phyloP scores from a whole-genome alignment of 2,113 vertebrate species.

The Microtus pennsylvanicus region DNA sequence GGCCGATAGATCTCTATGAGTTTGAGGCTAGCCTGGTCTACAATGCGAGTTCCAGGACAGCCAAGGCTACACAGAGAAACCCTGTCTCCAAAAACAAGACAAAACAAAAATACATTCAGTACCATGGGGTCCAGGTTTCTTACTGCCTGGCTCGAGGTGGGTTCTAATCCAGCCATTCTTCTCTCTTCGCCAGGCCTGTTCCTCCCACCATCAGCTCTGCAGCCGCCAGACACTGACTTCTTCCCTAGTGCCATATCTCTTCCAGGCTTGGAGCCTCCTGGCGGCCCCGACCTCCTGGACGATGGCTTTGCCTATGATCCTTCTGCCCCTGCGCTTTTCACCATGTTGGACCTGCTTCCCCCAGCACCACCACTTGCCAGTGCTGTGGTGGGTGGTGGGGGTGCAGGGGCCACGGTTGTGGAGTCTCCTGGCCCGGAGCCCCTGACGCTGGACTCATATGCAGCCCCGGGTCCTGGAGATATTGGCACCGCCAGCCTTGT shows the following conservation, averaged over 20 bases:
- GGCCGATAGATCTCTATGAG: neutral
- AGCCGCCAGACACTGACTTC: constrained; percentile 64
- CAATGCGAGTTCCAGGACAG: neutral
- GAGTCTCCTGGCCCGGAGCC: constrained; percentile 64
- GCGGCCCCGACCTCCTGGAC: constrained; percentile 69
- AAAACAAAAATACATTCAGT: neutral
- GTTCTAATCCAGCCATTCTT: neutral
- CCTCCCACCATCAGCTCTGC: constrained; percentile 68
- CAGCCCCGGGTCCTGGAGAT: neutral
- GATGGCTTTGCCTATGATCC: constrained; percentile 72
- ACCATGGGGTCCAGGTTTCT: neutral
- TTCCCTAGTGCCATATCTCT: constrained; percentile 66
- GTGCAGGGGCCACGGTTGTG: neutral
- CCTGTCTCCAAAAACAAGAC: neutral
- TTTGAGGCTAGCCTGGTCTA: neutral
- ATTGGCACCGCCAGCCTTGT: constrained; percentile 69
- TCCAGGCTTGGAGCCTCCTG: constrained; percentile 73
- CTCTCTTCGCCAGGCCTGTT: neutral
- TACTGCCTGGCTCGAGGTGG: neutral
- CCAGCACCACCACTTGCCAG: constrained; percentile 67
- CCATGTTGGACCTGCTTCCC: constrained; percentile 80
- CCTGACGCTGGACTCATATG: constrained; percentile 67
- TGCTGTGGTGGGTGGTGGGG: constrained; percentile 24
- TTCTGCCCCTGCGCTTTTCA: constrained; percentile 66
- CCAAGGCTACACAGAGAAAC: neutral